Conservation (phyloP, 2,888 invertebrate species). For the Crioceris asparagi region DNA sequence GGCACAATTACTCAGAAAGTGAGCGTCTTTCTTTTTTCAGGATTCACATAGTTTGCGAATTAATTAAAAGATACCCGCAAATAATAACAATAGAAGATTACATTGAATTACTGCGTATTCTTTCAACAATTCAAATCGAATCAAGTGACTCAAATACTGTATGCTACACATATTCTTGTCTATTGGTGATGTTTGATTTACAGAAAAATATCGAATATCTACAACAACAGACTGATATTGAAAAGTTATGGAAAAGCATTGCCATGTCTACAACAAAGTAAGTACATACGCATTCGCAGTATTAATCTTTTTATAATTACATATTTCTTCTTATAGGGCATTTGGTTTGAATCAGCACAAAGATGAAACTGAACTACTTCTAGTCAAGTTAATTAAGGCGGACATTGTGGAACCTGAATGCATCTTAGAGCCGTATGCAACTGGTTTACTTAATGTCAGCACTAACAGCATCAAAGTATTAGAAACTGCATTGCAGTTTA, state of each 20-base stretch:
- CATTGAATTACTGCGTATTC: conserved; percentile 31
- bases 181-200: conserved; percentile 16
- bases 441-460: conserved; percentile 34
- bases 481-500: conserved; percentile 30
- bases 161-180: conserved; percentile 17
- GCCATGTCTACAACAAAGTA: neutral
- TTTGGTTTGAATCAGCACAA: conserved; percentile 40
- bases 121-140: conserved; percentile 29
- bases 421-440: conserved; percentile 36
- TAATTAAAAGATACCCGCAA: conserved; percentile 37
- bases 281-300: neutral
- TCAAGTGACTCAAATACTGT: conserved; percentile 17
- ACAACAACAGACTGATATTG: no score
- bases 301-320: conserved; percentile 3
- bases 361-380: conserved; percentile 35
- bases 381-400: conserved; percentile 35
- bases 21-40: conserved; percentile 20
- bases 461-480: conserved; percentile 34
- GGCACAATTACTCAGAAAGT: neutral
- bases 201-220: no score
- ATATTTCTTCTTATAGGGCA: conserved; percentile 31
- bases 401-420: conserved; percentile 27
- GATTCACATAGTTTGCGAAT: conserved; percentile 33
- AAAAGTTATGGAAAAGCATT: neutral
- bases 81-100: conserved; percentile 33